Evolutionary conservation across 1,140 invertebrate genomes (phyloP), one percentile per base, ranked within the genome.

Genomic region (Drosophila sechellia): DNA sequence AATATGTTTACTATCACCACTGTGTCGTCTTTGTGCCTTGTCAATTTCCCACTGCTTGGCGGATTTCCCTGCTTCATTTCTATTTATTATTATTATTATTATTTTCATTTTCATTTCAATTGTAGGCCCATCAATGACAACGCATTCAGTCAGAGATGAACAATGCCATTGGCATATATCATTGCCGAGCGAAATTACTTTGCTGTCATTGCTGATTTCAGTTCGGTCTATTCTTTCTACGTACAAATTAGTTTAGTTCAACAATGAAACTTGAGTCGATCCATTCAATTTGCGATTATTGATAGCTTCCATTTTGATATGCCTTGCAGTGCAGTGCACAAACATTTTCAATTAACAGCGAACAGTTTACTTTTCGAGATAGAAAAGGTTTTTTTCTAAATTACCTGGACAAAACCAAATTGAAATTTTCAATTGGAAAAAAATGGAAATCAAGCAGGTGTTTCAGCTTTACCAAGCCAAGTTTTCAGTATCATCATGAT

Each of bases 71-170:
- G 46, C 37, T 65, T 68, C 64, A 68, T 37, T 53, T 65, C 46
- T 72, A 54, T 72, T 59, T 72, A 50, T 72, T 71, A 58, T 68
- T 68, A 59, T 59, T 59, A 58, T 72, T 71, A 58, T 68, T 68
- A 59, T 59, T 72, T 50, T 72, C 60, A 58, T 68, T 68, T 56
- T 68, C 25, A 35, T 42, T 56, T 35, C 49, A 64, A 40, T 40
- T 54, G 42, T 50, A n/a, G 20, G 46, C 64, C 20, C 35, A 42
- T 68, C 46, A 34, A 52, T 63, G 59, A 39, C 59, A 59, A 20
- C 22, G 54, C 53, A 58, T 65, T 59, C 27, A 63, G 53, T 25
- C 13, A 13, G 20, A 13, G 20, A n/a, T n/a, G 11, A 45, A 59
- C 54, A 63, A 60, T 61, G 42, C 42, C 57, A 65, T 48, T 48